Evolutionary conservation across 2,888 invertebrate species (phyloP).

Genomic region (Xestobium rufovillosum): DNA sequence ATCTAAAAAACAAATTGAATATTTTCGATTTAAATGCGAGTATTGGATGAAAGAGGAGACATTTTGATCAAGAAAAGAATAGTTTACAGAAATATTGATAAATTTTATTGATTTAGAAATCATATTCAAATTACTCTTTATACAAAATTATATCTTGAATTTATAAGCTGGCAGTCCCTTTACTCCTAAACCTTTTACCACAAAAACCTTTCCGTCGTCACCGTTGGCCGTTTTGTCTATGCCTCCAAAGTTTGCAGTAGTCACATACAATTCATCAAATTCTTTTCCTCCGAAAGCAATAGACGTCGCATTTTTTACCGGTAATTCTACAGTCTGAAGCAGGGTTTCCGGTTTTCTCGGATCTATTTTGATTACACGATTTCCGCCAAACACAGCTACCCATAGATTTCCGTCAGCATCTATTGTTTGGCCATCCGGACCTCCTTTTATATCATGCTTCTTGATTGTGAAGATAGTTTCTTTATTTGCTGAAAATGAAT

Average conservation of each 20-base stretch:
- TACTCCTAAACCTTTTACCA: slow-evolving; percentile 10
- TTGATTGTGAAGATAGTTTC: slow-evolving; percentile 51
- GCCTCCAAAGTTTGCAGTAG: too few species aligned
- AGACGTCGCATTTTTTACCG: slow-evolving; percentile 60
- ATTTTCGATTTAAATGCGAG: too few species aligned
- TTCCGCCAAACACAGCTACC: slow-evolving; percentile 66
- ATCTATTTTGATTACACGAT: slow-evolving; percentile 53
- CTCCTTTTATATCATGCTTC: slow-evolving; percentile 41
- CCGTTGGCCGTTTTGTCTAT: too few species aligned
- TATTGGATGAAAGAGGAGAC: too few species aligned
- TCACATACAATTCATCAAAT: slow-evolving; percentile 59
- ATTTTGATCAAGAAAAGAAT: too few species aligned
- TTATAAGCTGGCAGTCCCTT: slow-evolving; percentile 9
- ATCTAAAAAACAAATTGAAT: too few species aligned
- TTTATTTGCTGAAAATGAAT: slow-evolving; percentile 49
- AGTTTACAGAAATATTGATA: too few species aligned
- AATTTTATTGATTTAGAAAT: too few species aligned
- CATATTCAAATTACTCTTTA: too few species aligned
- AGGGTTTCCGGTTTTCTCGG: slow-evolving; percentile 47
- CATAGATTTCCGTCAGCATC: slow-evolving; percentile 71
- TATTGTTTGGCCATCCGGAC: slow-evolving; percentile 70
- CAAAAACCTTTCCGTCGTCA: too few species aligned
- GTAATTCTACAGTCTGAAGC: slow-evolving; percentile 53
- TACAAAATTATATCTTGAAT: too few species aligned
- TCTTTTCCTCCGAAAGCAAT: slow-evolving; percentile 61